A percentile compares a stretch with the other conserved stretches of the same genome.
Evolutionary conservation across 2,888 invertebrate species (phyloP).

Genomic region (Harpalus rubripes): DNA sequence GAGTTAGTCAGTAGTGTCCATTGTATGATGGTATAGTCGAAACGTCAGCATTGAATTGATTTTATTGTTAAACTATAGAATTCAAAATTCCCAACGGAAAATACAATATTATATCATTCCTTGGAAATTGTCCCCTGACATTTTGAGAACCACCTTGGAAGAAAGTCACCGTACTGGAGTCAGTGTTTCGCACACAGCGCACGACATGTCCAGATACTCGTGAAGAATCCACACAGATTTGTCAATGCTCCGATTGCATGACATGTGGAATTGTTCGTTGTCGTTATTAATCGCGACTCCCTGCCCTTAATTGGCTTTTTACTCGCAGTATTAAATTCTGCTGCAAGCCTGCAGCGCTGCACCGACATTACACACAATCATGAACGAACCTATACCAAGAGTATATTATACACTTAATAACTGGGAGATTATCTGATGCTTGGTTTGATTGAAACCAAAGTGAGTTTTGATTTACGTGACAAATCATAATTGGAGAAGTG

Average conservation of each 20-base stretch:
- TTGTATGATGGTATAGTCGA: no score
- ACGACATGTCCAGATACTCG: conserved; percentile 34
- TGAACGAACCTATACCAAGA: background rate
- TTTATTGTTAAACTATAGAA: no score
- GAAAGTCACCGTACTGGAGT: background rate
- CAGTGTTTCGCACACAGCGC: conserved; percentile 19
- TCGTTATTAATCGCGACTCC: conserved; percentile 51
- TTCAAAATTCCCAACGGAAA: no score
- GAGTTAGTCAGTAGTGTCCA: no score
- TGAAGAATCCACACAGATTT: conserved; percentile 43
- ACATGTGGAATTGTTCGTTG: conserved; percentile 48
- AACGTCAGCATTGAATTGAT: no score
- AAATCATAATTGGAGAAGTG: background rate
- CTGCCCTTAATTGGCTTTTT: conserved; percentile 56
- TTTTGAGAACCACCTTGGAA: conserved; percentile 4
- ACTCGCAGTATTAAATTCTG: conserved; percentile 27
- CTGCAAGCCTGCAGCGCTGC: background rate
- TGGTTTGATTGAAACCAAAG: background rate
- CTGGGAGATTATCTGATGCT: background rate
- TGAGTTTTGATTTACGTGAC: background rate
- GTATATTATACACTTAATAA: background rate
- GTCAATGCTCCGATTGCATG: conserved; percentile 46
- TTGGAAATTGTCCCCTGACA: background rate
- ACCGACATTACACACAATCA: conserved; percentile 14
- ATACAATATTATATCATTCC: no score